Conservation (phyloP, 2,797 vertebrate species). For the Hippopotamyrus pictus region DNA sequence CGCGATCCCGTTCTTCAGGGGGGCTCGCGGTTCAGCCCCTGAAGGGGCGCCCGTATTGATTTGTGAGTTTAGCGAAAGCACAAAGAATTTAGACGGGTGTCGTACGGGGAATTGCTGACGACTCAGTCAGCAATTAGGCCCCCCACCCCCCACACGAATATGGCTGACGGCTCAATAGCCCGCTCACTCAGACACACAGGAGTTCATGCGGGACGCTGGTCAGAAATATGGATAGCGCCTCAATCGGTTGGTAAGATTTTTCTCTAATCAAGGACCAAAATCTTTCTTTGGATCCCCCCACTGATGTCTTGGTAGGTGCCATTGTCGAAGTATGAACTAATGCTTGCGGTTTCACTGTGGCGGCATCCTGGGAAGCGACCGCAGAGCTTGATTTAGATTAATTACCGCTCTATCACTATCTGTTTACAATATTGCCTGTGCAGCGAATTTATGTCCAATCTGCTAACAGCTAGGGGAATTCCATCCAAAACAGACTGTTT, state of each 20-base stretch:
- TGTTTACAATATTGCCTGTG: conserved; percentile 1
- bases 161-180: neutral
- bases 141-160: neutral
- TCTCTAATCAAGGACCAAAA: neutral
- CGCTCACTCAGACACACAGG: neutral
- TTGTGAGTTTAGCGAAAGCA: neutral
- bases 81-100: neutral
- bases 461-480: neutral
- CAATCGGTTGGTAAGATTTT: neutral
- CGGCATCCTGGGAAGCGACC: neutral
- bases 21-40: neutral
- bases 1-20: neutral
- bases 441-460: neutral
- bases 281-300: neutral
- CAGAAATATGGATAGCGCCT: neutral
- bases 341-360: neutral
- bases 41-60: neutral
- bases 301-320: neutral
- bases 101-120: neutral
- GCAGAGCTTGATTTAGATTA: neutral
- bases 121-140: neutral
- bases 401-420: neutral
- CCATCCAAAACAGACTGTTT: neutral
- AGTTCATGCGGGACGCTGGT: neutral
- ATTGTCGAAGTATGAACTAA: neutral